Percentiles rank a stretch among this genome's conserved stretches.
phyloP scores from a whole-genome alignment of 2,888 invertebrate genomes.

The Andrena fulva region DNA sequence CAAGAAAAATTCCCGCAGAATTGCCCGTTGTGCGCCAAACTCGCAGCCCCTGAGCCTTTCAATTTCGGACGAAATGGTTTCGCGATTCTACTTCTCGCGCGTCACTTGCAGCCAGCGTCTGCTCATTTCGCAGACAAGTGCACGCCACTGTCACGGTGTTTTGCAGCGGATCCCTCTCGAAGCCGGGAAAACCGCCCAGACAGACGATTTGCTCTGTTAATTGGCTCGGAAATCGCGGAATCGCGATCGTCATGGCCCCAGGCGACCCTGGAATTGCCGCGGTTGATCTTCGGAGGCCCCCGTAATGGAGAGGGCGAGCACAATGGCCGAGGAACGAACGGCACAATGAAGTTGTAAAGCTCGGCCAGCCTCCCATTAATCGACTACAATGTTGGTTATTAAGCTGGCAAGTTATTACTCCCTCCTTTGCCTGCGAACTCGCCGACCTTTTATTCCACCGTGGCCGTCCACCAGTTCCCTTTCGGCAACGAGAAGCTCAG shows the following conservation, averaged over 20 bases:
- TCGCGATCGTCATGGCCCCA: conserved; percentile 12
- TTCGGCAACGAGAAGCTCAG: background rate
- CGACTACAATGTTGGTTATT: conserved; percentile 46
- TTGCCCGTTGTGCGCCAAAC: no score
- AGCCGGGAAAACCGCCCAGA: no score
- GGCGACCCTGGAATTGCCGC: conserved; percentile 22
- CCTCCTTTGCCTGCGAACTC: background rate
- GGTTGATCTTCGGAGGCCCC: conserved; percentile 35
- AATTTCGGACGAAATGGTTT: no score
- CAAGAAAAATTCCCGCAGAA: no score
- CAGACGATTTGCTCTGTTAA: no score
- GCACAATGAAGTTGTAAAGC: conserved; percentile 49
- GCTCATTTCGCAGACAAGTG: no score
- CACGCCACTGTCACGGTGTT: no score
- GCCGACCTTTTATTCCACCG: conserved; percentile 18
- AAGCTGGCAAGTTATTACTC: conserved; percentile 45
- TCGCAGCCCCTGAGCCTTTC: no score
- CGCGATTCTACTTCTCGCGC: no score
- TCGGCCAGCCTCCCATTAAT: conserved; percentile 33
- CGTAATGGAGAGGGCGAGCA: conserved; percentile 39
- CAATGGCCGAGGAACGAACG: conserved; percentile 47
- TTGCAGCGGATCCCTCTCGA: no score
- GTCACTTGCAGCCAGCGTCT: no score
- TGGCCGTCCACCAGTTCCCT: background rate
- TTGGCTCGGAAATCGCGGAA: conserved; percentile 3